phyloP scores from a whole-genome alignment of 30 jellyfish, hydroid and myxozoan genomes.

The Cassiopea xamachana region DNA sequence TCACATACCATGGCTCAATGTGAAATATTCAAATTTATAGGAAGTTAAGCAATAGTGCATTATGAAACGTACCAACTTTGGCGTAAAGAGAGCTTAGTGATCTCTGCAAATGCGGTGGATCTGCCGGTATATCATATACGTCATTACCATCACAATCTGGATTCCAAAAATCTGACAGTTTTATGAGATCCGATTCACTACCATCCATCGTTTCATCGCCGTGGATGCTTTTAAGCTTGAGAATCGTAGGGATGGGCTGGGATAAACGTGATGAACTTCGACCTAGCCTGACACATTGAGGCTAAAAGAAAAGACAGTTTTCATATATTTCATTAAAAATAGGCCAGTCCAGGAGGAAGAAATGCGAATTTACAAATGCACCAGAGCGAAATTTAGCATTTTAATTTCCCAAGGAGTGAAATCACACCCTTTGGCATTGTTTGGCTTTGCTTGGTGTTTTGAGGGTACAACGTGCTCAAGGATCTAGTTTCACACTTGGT shows the following conservation, averaged over 20 bases:
- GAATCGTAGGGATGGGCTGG: slow-evolving; percentile 38
- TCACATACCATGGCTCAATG: too few relatives aligned
- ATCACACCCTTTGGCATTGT: too few relatives aligned
- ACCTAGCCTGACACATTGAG: slow-evolving; percentile 8
- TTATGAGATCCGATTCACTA: slow-evolving; percentile 5
- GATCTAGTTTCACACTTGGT: too few relatives aligned
- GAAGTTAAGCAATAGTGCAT: not conserved
- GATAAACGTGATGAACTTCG: slow-evolving; percentile 11
- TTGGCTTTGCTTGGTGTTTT: too few relatives aligned
- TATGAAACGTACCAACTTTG: slow-evolving; percentile 47
- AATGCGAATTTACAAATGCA: too few relatives aligned
- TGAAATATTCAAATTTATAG: not conserved
- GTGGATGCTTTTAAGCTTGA: slow-evolving; percentile 2
- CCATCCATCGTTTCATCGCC: slow-evolving; percentile 5
- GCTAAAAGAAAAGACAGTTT: not conserved
- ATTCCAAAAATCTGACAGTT: slow-evolving; percentile 9
- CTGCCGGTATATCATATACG: slow-evolving; percentile 51
- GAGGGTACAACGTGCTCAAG: too few relatives aligned
- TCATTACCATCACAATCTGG: slow-evolving; percentile 35
- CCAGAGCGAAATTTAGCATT: too few relatives aligned
- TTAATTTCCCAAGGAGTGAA: too few relatives aligned
- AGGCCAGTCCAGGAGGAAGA: not conserved
- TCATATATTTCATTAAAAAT: not conserved
- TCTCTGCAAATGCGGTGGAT: slow-evolving; percentile 25
- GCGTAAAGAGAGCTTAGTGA: slow-evolving; percentile 41